Evolutionary conservation across 2,797 vertebrate species (phyloP), one percentile per base, ranked within the genome.

Genomic region (Eospalax fontanierii): DNA sequence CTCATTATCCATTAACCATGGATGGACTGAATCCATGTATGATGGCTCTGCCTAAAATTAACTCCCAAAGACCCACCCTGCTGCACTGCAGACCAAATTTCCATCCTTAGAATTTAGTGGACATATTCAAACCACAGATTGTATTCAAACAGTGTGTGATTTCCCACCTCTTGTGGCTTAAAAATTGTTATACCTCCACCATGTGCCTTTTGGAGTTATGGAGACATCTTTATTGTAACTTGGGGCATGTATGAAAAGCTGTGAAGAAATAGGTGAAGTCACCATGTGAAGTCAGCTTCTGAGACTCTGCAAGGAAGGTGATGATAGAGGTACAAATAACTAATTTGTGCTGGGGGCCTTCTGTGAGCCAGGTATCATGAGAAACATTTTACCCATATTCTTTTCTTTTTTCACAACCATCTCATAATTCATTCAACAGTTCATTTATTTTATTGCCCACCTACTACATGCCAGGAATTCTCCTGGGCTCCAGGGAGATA

Each of bases 381-480:
- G 83, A 84, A 87, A 81, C 46, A 50, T 78, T 90, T 80, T 50
- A 79, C 24, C 59, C 10, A 4, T 35, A 57, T 35, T 66, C 59
- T 90, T 81, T 38, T 50, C 57, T 38, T 82, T n/a, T 90, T 88
- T 75, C 81, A 59, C 78, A 82, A 84, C 46, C 68, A 63, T 87
- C 88, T 92, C 38, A 73, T 68, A 73, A 91, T 68, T 94, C 80
- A 78, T 68, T 92, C 88, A 91, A 81, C 35, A 73, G 46, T 71
- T 92, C 86, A 50, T 76, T 93, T 88, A 65, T 87, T 94, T 94
- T 73, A 84, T 70, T 84, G 24, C 28, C 86, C 70, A 74, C 82
- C 35, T 90, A 50, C 33, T 66, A 68, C 81, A 78, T 79, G 74
- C 79, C 74, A 71, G 76, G 76, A 61, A 79, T 61, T 89, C 68